Base-by-base conservation (phyloP, 2,113 vertebrate genomes). In the Gavia stellata region DNA sequence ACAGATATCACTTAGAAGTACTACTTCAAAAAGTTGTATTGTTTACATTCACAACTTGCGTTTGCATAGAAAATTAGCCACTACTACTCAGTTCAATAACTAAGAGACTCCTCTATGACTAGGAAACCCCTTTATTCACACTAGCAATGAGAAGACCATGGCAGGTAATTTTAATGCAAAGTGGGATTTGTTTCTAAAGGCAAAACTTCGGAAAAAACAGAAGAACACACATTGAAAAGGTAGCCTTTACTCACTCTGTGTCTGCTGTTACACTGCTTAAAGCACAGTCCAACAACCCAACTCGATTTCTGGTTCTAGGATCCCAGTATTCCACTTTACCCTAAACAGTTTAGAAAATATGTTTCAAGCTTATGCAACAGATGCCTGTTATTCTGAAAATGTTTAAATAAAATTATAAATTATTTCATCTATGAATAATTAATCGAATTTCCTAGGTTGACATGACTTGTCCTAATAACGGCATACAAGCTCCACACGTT, bases 301-400 rank as follows among this genome's bases (percentile, higher is more conserved):
- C 99, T 61, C 99, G 97, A 67, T 78, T 98, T 80, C 99, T 98
- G 13, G 98, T 98, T 56, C 99, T 98, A 24, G 99, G 99, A 93
- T 99, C 99, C 99, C 99, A 99, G 98, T 99, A 99, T 90, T 99
- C 99, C 25, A 99, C 99, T 81, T 98, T 98, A 19, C 99, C 99
- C 99, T 99, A 78, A 44, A 66, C 7, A 95, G 25, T 55, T 86
- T 53, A 97, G 63, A 93, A 83, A 94, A 85, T 7, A 73, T 1
- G 10, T 82, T 62, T 90, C 33, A 94, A 70, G 23, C n/a, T 66
- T 50, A 92, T 36, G 42, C 36, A 87, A 85, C 50, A 66, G 47
- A 56, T 45, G 16, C 29, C 34, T 66, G 34, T 16, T 62, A 66
- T 17, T 55, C 28, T 25, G 8, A 81, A 66, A 84, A 75, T 4